phyloP scores from a whole-genome alignment of 2,888 invertebrate genomes.

The Kuschelorhynchus macadamiae region DNA sequence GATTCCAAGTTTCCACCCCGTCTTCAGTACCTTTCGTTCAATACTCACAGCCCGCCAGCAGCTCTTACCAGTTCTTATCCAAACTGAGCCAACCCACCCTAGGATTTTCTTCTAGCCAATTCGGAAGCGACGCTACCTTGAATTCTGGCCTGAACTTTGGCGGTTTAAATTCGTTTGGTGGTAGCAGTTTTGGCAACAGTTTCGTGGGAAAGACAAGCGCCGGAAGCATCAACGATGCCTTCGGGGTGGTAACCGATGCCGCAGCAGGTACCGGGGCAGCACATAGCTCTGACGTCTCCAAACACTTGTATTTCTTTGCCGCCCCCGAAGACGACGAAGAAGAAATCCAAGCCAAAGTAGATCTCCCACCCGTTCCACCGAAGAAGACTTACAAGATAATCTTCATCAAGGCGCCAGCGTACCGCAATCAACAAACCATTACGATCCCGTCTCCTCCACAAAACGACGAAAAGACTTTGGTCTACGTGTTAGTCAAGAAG shows the following conservation, averaged over 20 bases:
- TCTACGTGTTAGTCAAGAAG: slow-evolving; percentile 90
- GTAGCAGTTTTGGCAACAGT: slow-evolving; percentile 4
- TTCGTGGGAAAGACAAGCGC: slow-evolving; percentile 27
- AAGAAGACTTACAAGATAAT: slow-evolving; percentile 51
- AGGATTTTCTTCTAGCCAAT: slow-evolving; percentile 16
- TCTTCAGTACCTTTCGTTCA: slow-evolving; percentile 28
- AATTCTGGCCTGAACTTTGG: slow-evolving; percentile 17
- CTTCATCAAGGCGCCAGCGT: slow-evolving; percentile 51
- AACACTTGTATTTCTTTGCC: slow-evolving; percentile 45
- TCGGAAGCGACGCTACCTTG: slow-evolving; percentile 13
- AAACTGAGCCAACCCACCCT: slow-evolving; percentile 19
- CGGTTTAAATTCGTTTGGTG: background rate
- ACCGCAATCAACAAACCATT: slow-evolving; percentile 33
- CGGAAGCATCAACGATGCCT: slow-evolving; percentile 34
- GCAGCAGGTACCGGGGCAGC: slow-evolving; percentile 1
- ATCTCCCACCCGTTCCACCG: slow-evolving; percentile 27
- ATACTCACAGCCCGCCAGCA: slow-evolving; percentile 21
- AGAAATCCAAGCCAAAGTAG: slow-evolving; percentile 33
- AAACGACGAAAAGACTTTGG: slow-evolving; percentile 89
- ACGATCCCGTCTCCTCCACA: slow-evolving; percentile 70
- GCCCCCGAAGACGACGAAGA: slow-evolving; percentile 45
- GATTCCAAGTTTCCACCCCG: slow-evolving; percentile 4
- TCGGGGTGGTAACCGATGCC: slow-evolving; percentile 31
- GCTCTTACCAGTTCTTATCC: slow-evolving; percentile 18
- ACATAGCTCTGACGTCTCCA: slow-evolving; percentile 29